Evolutionary conservation across 2,113 vertebrate genomes (phyloP), one percentile per base, ranked within the genome.

Genomic region (Calyptomena viridis): DNA sequence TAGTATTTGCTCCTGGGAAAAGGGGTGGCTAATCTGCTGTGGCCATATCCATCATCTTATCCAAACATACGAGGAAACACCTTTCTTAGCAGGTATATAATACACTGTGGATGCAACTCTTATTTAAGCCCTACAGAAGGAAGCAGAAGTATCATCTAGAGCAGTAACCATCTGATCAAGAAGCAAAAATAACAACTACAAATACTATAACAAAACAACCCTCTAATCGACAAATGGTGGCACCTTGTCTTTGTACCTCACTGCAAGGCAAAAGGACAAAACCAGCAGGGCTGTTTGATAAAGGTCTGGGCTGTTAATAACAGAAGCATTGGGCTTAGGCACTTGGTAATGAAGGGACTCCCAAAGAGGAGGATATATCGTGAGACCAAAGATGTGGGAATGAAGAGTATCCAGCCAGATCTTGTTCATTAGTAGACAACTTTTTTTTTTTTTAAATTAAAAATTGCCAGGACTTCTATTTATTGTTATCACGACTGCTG

Each of bases 391-490:
- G 62, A 67, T 74, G 64, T 30, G 33, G 59, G 40, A 69, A 39
- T 14, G 37, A 35, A 85, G 72, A 39, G 44, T 44, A 84, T 58
- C 37, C 50, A n/a, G n/a, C 33, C 71, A 78, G 79, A 66, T 53
- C 23, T 58, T 85, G 35, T 75, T 59, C 46, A 39, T 87, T 74
- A 82, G 42, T 11, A 64, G 64, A 59, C 60, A 77, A 31, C 47
- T 15, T 49, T 33, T 35, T 11, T 39, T 60, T 91, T 67, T 81
- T 49, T n/a, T 68, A 20, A 22, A 18, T 76, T 86, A 86, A 79
- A 96, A 47, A 53, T 39, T 80, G 40, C 44, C 92, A 82, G 11
- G 22, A 64, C 50, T 90, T 96, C 78, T 87, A 66, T 94, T 95
- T 69, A 49, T n/a, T 46, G 49, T 23, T 40, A 69, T 80, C 55